Percentiles rank a stretch among this genome's conserved stretches.
Conservation (phyloP, 1,140 invertebrate genomes). For the Drosophila repleta region DNA sequence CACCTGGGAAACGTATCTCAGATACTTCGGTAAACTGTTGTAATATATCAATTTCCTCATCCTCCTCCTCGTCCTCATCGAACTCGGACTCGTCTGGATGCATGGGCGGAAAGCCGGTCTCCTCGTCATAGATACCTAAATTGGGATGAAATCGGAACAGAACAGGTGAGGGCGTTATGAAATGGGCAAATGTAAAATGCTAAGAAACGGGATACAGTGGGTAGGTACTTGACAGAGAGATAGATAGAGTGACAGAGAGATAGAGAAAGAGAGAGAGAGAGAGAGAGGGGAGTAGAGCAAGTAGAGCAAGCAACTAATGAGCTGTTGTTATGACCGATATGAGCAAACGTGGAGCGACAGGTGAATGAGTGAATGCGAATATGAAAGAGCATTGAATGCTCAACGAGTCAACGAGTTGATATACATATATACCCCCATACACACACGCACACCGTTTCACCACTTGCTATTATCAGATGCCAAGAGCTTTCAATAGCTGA, state of each 20-base stretch:
- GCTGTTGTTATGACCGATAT: constrained; percentile 52
- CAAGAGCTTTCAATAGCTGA: constrained; percentile 42
- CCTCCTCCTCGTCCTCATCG: constrained; percentile 81
- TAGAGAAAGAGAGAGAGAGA: constrained; percentile 41
- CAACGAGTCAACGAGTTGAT: constrained; percentile 13
- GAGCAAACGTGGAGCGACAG: constrained; percentile 18
- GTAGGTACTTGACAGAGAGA: constrained; percentile 39
- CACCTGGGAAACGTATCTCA: constrained; percentile 88
- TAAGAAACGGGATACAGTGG: constrained; percentile 68
- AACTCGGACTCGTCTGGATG: constrained; percentile 75
- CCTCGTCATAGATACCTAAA: constrained; percentile 79
- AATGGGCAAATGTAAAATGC: constrained; percentile 79
- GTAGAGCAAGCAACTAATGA: constrained; percentile 76
- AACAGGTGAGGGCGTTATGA: constrained; percentile 78
- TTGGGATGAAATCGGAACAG: constrained; percentile 57
- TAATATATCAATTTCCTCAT: constrained; percentile 79
- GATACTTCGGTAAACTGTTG: constrained; percentile 84
- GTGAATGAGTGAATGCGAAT: constrained; percentile 16
- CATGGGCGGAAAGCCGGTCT: constrained; percentile 68
- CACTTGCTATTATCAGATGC: constrained; percentile 39
- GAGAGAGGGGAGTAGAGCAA: constrained; percentile 51
- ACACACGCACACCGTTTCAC: neutral
- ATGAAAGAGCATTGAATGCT: constrained; percentile 23
- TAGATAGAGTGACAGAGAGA: constrained; percentile 41
- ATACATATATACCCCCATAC: too few species aligned